A percentile compares a stretch with the other conserved stretches of the same genome.
These are phyloP conservation scores for Lampropteryx suffumata DNA, from an alignment of 2,888 invertebrate species.

Conservation along the genomic window DNA sequence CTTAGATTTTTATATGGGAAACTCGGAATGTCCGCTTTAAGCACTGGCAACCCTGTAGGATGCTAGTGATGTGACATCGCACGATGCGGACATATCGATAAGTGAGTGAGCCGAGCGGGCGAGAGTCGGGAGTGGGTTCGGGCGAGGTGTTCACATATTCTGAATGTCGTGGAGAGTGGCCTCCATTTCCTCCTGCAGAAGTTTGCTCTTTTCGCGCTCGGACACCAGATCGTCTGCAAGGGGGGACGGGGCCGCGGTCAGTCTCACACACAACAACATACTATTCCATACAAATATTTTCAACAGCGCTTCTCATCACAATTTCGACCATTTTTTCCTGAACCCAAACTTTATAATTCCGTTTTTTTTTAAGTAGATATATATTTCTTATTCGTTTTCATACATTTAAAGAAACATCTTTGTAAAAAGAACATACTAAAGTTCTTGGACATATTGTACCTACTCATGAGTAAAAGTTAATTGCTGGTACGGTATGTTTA, in stretches of 20 bases:
- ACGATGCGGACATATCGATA: constrained; percentile 20
- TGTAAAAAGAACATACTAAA: no score
- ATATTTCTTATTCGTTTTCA: no score
- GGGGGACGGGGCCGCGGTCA: constrained; percentile 74
- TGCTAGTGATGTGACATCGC: constrained; percentile 10
- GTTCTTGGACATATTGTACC: no score
- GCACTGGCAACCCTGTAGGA: constrained; percentile 12
- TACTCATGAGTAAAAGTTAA: no score
- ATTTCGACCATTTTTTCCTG: not conserved
- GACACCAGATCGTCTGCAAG: constrained; percentile 96
- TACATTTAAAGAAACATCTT: no score
- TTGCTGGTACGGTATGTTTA: no score
- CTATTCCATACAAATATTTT: constrained; percentile 47
- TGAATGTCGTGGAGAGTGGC: constrained; percentile 99
- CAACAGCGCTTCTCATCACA: constrained; percentile 1
- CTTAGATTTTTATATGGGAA: constrained; percentile 37
- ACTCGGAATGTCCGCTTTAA: constrained; percentile 22
- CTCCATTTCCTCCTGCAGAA: constrained; percentile 99
- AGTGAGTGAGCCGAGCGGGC: constrained; percentile 36
- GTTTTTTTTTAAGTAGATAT: no score
- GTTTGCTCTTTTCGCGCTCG: constrained; percentile 97
- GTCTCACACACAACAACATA: constrained; percentile 66
- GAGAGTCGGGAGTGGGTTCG: constrained; percentile 39
- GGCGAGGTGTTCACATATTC: constrained; percentile 92
- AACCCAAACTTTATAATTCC: no score